These are phyloP conservation scores for Drosophila pandora DNA, from an alignment of 1,140 invertebrate genomes.

Conservation along the genomic window DNA sequence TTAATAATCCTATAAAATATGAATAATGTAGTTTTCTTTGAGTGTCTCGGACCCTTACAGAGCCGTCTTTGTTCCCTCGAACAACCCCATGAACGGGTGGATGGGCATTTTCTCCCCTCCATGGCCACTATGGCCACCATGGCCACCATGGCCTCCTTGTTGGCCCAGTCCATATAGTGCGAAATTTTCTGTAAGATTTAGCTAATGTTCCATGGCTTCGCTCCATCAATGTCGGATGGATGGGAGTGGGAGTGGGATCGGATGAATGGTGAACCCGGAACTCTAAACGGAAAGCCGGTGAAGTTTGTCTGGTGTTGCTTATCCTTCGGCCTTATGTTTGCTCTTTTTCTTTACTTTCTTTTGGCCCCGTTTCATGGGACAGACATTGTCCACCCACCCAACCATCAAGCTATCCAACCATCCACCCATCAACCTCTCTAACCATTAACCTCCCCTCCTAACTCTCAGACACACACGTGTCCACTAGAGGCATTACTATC, in stretches of 20 bases:
- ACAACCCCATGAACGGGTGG: constrained; percentile 21
- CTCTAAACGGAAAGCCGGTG: constrained; percentile 24
- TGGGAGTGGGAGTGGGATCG: not conserved
- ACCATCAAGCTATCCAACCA: not conserved
- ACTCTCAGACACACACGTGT: constrained; percentile 17
- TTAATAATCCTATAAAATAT: too few species aligned
- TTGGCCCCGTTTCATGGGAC: constrained; percentile 17
- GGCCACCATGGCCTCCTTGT: not conserved
- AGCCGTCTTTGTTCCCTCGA: not conserved
- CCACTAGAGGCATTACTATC: constrained; percentile 7
- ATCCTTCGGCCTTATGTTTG: constrained; percentile 11
- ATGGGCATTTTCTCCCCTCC: not conserved
- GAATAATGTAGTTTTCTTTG: not conserved
- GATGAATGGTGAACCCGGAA: constrained; percentile 20
- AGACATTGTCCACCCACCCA: constrained; percentile 29
- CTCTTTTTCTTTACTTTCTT: not conserved
- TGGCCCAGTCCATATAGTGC: constrained; percentile 22
- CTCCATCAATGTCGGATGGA: constrained; percentile 64
- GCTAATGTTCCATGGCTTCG: constrained; percentile 67
- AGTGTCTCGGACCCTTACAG: constrained; percentile 5
- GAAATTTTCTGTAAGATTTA: constrained; percentile 67
- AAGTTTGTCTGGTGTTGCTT: constrained; percentile 45
- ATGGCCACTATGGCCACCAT: not conserved
- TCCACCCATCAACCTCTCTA: not conserved
- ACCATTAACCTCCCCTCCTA: not conserved